These are phyloP conservation scores for Lochmaea crataegi DNA, from an alignment of 2,888 invertebrate genomes.

Conservation along the genomic window DNA sequence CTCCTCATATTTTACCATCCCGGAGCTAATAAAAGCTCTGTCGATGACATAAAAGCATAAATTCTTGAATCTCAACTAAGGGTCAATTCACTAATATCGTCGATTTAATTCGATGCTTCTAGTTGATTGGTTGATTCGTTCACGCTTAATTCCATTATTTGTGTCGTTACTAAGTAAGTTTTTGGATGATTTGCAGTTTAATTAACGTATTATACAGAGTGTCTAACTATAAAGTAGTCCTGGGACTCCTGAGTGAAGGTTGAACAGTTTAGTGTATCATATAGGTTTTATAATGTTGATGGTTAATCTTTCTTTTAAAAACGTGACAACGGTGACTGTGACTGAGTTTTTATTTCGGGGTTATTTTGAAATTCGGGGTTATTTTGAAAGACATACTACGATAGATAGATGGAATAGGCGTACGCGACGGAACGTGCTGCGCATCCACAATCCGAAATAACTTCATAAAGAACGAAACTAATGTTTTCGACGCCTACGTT, in stretches of 20 bases:
- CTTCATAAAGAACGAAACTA: slow-evolving; percentile 29
- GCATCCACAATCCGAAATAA: slow-evolving; percentile 51
- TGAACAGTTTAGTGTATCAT: too few relatives aligned
- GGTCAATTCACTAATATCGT: slow-evolving; percentile 11
- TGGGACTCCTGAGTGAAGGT: too few relatives aligned
- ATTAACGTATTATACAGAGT: too few relatives aligned
- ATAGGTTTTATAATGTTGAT: background rate
- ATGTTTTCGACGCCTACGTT: slow-evolving; percentile 2
- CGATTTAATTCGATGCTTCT: too few relatives aligned
- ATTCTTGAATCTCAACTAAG: slow-evolving; percentile 38
- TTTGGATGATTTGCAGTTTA: too few relatives aligned
- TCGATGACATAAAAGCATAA: slow-evolving; percentile 39
- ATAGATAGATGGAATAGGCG: slow-evolving; percentile 41
- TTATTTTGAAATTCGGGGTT: slow-evolving; percentile 11
- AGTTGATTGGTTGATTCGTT: too few relatives aligned
- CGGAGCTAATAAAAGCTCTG: slow-evolving; percentile 38
- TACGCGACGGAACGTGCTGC: slow-evolving; percentile 50
- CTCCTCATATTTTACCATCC: slow-evolving; percentile 30
- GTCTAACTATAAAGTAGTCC: too few relatives aligned
- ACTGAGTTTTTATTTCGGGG: background rate
- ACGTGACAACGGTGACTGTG: background rate
- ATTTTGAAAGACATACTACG: slow-evolving; percentile 11
- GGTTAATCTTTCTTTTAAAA: background rate
- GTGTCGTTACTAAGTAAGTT: too few relatives aligned
- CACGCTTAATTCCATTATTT: background rate